These are phyloP conservation scores for Drosophila sucinea DNA, from an alignment of 1,140 invertebrate species.

Conservation along the genomic window DNA sequence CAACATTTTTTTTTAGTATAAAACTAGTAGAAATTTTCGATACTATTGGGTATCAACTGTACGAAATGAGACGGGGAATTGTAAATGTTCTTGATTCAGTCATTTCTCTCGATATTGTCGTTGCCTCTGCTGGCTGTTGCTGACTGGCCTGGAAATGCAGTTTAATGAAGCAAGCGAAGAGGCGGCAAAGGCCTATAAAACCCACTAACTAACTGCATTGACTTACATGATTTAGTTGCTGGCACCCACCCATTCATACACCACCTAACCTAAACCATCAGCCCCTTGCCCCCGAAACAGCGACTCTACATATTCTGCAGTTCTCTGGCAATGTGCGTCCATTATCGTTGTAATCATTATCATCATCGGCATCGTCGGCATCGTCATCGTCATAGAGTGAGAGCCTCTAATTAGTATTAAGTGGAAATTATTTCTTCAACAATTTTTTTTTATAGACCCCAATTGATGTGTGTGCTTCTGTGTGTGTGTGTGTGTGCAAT, in stretches of 20 bases:
- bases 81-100: constrained; percentile 63
- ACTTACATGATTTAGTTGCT: constrained; percentile 62
- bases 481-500: constrained; percentile 23
- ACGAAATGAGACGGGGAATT: constrained; percentile 43
- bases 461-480: constrained; percentile 42
- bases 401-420: constrained; percentile 76
- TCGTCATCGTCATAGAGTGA: constrained; percentile 10
- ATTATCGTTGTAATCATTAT: constrained; percentile 35
- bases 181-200: constrained; percentile 63
- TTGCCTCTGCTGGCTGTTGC: constrained; percentile 40
- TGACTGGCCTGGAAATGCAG: constrained; percentile 75
- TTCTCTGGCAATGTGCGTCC: constrained; percentile 36
- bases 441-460: constrained; percentile 46
- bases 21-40: constrained; percentile 1
- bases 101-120: constrained; percentile 11
- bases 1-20: neutral
- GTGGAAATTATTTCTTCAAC: constrained; percentile 76
- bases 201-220: constrained; percentile 75
- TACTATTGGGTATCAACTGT: constrained; percentile 38
- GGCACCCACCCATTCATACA: neutral
- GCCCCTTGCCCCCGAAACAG: constrained; percentile 3
- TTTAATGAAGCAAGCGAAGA: constrained; percentile 71
- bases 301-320: constrained; percentile 27
- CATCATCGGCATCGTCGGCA: constrained; percentile 22
- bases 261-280: neutral